These are phyloP conservation scores for Catocala sponsa DNA, from an alignment of 2,888 invertebrate genomes.

Conservation along the genomic window DNA sequence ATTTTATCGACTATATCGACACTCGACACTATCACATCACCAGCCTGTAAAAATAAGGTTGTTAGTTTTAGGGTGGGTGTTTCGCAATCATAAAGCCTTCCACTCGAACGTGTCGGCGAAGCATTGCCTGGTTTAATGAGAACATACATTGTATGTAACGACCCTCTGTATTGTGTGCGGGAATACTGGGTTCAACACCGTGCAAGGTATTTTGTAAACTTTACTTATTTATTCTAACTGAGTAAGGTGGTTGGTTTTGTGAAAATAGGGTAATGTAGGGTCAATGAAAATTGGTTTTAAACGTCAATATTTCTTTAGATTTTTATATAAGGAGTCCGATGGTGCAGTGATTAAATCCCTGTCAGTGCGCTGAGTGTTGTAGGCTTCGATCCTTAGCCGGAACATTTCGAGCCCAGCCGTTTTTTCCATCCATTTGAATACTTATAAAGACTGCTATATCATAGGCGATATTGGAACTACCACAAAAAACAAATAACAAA, in stretches of 20 bases:
- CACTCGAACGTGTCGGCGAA: slow-evolving; percentile 58
- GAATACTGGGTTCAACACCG: background rate
- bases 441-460: too few species aligned
- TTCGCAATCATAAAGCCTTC: slow-evolving; percentile 74
- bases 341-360: too few species aligned
- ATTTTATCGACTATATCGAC: slow-evolving; percentile 6
- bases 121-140: slow-evolving; percentile 62
- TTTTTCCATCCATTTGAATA: too few species aligned
- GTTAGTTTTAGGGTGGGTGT: slow-evolving; percentile 73
- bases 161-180: slow-evolving; percentile 17
- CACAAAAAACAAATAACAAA: too few species aligned
- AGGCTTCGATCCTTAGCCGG: too few species aligned
- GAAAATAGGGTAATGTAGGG: background rate
- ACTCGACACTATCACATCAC: slow-evolving; percentile 52
- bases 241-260: background rate
- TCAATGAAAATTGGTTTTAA: too few species aligned
- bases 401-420: too few species aligned
- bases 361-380: too few species aligned
- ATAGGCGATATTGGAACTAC: too few species aligned
- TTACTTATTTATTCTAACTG: background rate
- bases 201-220: slow-evolving; percentile 3
- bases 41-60: slow-evolving; percentile 69
- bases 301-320: too few species aligned
- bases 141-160: slow-evolving; percentile 66
- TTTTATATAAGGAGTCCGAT: too few species aligned